Conservation (phyloP, 2,797 vertebrate genomes). For the Acropternis orthonyx region DNA sequence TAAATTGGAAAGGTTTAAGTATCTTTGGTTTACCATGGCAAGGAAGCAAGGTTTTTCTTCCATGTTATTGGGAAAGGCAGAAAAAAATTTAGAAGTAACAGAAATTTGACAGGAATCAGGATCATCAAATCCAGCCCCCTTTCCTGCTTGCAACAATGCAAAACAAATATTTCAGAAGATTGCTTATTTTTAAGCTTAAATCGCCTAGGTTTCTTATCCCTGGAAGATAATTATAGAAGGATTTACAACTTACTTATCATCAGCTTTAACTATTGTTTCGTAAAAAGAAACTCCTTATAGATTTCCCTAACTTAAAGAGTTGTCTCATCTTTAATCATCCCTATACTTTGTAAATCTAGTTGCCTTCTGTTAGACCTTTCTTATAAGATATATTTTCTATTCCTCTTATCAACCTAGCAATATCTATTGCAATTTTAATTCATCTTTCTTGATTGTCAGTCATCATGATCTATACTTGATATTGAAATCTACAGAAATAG, state of each 20-base stretch:
- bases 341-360: not conserved
- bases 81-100: not conserved
- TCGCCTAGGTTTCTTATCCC: fast-evolving
- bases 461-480: not conserved
- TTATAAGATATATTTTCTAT: not conserved
- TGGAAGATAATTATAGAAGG: not conserved
- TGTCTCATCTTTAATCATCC: not conserved
- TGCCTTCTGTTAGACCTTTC: not conserved
- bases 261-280: not conserved
- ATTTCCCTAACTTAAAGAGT: not conserved
- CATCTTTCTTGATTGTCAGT: not conserved
- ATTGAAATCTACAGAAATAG: not conserved
- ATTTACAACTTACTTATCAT: not conserved
- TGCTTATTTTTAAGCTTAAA: not conserved
- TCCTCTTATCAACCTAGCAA: not conserved
- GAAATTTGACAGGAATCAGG: not conserved
- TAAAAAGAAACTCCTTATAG: not conserved
- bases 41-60: not conserved
- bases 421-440: not conserved
- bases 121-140: not conserved
- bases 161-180: not conserved
- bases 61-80: not conserved
- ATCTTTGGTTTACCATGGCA: not conserved
- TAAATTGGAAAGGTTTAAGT: not conserved
- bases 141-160: not conserved